Conservation (phyloP, 1,140 invertebrate genomes). For the Heterodera carotae region DNA sequence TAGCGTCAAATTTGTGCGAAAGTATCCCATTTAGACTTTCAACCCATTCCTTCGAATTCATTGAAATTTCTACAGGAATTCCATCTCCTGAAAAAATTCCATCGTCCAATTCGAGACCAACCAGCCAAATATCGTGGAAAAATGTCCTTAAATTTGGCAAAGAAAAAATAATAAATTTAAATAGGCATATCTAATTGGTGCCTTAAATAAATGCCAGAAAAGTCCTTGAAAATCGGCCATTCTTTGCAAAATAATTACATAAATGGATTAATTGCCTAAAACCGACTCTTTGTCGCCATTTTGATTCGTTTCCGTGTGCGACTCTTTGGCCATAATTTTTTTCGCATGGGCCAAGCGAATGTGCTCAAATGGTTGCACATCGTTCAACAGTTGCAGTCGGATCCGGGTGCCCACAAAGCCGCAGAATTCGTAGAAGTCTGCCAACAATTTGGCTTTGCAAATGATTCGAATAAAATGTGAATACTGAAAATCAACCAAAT, state of each 20-base stretch:
- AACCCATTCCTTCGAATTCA: background rate
- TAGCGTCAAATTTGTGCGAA: background rate
- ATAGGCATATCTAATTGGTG: too few species aligned
- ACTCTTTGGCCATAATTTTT: background rate
- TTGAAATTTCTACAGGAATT: background rate
- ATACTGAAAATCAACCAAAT: background rate
- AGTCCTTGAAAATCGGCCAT: too few species aligned
- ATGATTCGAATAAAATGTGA: background rate
- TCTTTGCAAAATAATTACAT: too few species aligned
- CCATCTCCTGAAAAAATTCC: background rate
- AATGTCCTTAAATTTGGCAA: background rate
- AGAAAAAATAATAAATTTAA: background rate
- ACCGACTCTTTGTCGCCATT: background rate
- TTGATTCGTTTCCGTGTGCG: background rate
- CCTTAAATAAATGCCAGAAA: too few species aligned
- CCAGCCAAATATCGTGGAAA: background rate
- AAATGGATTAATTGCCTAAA: too few species aligned
- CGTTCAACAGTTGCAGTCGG: slow-evolving; percentile 15
- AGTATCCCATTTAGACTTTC: background rate
- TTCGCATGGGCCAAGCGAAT: background rate
- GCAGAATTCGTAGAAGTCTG: background rate
- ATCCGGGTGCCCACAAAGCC: slow-evolving; percentile 14
- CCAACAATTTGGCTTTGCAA: background rate
- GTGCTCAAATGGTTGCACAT: slow-evolving; percentile 2
- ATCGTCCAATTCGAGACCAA: background rate